Evolutionary conservation across 2,797 vertebrate species (phyloP), one percentile per base, ranked within the genome.

Genomic region (Clarias laeviceps): DNA sequence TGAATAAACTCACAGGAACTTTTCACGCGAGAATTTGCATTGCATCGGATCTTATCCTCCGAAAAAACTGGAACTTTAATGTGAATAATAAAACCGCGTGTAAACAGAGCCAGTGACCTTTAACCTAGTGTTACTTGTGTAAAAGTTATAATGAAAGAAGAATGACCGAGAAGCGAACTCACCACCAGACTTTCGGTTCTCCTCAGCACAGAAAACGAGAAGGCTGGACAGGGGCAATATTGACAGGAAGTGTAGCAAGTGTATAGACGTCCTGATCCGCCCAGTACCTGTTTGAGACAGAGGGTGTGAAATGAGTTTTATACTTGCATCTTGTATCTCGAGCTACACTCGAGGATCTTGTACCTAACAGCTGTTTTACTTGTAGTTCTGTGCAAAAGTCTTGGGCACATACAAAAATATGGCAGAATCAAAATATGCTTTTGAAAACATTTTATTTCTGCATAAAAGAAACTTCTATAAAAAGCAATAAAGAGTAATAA

Each of bases 181-280:
- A 99, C 98, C 97, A 99, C 91, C 0, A 97, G 92, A 87, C 93
- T 95, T 68, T 98, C 95, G 0, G 92, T 95, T 90, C 96, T 97
- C 89, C 94, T 94, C 9, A 99, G 86, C 65, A 99, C 98, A 0
- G 94, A 93, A 91, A 97, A 98, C 5, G 94, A 92, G 73, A 99
- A 99, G 3, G 98, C 97, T 0, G 96, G 97, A 65, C 98, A 99
- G 0, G 96, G 95, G 86, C 98, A 99, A 92, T 95, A 98, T 89
- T 98, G 98, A 89, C 98, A 98, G 88, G 96, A 96, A n/a, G 94
- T 90, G 73, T 96, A 96, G 90, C 97, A 99, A 0, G 92, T 96
- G 91, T 99, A 99, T 74, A 94, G 90, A 29, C 92, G 95, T 0
- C 97, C 96, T 0, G 97, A 98, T 82, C 94, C 96, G 80, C 98